phyloP scores from a whole-genome alignment of 2,888 invertebrate species.

The Cryptocheilus praepositus region DNA sequence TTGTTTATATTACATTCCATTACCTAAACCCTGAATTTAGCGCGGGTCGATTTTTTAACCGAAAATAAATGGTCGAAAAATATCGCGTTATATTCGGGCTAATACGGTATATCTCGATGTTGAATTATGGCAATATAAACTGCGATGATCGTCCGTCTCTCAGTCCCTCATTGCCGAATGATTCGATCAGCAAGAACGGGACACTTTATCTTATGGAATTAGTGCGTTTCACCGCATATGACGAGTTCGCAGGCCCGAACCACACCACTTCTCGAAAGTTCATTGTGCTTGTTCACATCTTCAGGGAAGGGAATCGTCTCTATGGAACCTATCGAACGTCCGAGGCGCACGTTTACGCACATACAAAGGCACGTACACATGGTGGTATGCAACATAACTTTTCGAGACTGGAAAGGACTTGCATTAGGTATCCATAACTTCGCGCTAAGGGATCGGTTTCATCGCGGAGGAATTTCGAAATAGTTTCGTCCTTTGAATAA shows the following conservation, averaged over 20 bases:
- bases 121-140: too few species aligned
- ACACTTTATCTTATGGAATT: conserved; percentile 42
- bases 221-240: too few species aligned
- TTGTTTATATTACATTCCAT: too few species aligned
- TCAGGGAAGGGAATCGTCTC: conserved; percentile 15
- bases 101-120: too few species aligned
- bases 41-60: too few species aligned
- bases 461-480: conserved; percentile 58
- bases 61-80: too few species aligned
- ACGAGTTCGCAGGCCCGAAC: conserved; percentile 62
- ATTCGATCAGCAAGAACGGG: too few species aligned
- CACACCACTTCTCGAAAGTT: conserved; percentile 58
- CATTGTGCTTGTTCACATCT: conserved; percentile 53
- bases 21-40: too few species aligned
- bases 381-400: conserved; percentile 34
- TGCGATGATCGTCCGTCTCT: too few species aligned
- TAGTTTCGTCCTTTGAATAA: conserved; percentile 49
- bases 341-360: neutral
- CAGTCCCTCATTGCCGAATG: too few species aligned
- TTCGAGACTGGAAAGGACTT: conserved; percentile 63
- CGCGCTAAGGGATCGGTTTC: conserved; percentile 60
- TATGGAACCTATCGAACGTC: too few species aligned
- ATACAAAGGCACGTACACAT: neutral
- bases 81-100: too few species aligned
- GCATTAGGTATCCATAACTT: conserved; percentile 11